These are phyloP conservation scores for Leptinotarsa haldemani DNA, from an alignment of 2,888 invertebrate species.

Conservation along the genomic window DNA sequence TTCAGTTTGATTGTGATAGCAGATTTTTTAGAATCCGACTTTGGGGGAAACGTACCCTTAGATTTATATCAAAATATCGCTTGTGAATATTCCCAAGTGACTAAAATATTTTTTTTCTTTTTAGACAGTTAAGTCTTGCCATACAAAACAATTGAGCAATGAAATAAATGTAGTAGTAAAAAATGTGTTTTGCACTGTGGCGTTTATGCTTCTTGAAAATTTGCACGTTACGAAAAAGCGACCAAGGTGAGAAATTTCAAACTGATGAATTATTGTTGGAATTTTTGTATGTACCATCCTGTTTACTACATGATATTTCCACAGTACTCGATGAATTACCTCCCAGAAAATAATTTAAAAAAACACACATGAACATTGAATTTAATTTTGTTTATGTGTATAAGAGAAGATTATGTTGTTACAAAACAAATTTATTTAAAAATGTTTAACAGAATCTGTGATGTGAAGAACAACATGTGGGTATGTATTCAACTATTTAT, in stretches of 20 bases:
- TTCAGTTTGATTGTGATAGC: too few relatives aligned
- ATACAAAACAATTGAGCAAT: slow-evolving; percentile 48
- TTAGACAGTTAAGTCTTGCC: slow-evolving; percentile 56
- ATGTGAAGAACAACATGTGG: slow-evolving; percentile 39
- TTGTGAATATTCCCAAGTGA: slow-evolving; percentile 24
- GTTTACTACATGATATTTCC: slow-evolving; percentile 56
- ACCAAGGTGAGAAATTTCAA: slow-evolving; percentile 48
- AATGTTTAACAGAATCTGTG: slow-evolving; percentile 51
- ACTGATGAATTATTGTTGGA: slow-evolving; percentile 32
- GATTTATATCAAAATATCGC: too few relatives aligned
- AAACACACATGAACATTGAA: slow-evolving; percentile 43
- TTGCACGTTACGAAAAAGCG: slow-evolving; percentile 46
- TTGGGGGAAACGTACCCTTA: too few relatives aligned
- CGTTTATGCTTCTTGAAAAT: slow-evolving; percentile 48
- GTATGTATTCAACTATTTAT: slow-evolving; percentile 53
- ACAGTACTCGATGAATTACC: slow-evolving; percentile 56
- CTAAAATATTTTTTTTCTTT: slow-evolving; percentile 57
- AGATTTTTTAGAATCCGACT: too few relatives aligned
- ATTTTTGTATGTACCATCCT: slow-evolving; percentile 41
- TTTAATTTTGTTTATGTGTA: slow-evolving; percentile 54
- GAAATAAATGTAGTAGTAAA: slow-evolving; percentile 47
- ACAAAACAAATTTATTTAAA: slow-evolving; percentile 54
- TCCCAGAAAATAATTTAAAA: slow-evolving; percentile 49
- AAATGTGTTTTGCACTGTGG: slow-evolving; percentile 53
- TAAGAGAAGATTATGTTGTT: slow-evolving; percentile 51